These are phyloP conservation scores for Amblyornis subalaris DNA, from an alignment of 2,113 vertebrate genomes.

Conservation along the genomic window DNA sequence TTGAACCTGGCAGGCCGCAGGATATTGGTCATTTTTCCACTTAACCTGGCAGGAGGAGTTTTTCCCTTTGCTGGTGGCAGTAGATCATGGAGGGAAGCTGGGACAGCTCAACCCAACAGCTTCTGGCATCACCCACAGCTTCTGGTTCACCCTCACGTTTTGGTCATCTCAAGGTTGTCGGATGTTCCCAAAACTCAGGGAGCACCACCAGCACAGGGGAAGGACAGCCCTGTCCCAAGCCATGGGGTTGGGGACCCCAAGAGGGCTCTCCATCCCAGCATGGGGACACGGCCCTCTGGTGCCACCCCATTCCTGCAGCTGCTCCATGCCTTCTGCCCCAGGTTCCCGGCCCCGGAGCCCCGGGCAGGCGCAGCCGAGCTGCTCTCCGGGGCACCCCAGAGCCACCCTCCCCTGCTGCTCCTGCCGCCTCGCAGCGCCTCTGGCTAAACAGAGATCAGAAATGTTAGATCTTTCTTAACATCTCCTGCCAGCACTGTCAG, in stretches of 20 bases:
- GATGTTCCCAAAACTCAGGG: neutral
- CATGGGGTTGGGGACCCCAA: rapidly evolving
- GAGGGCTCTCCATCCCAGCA: neutral
- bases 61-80: neutral
- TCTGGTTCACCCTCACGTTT: neutral
- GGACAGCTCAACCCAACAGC: neutral
- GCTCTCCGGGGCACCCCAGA: neutral
- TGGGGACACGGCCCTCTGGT: neutral
- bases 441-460: conserved; percentile 78
- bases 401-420: conserved; percentile 59
- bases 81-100: neutral
- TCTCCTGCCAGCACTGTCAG: conserved; percentile 77
- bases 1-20: conserved; percentile 22
- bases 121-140: neutral
- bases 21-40: conserved; percentile 21
- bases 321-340: neutral
- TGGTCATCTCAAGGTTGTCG: rapidly evolving
- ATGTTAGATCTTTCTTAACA: conserved; percentile 80
- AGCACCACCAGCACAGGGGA: neutral
- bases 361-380: neutral
- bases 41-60: neutral
- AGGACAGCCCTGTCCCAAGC: neutral
- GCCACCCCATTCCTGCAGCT: neutral
- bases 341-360: neutral
- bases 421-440: conserved; percentile 72